phyloP scores from a whole-genome alignment of 2,888 invertebrate genomes.

The Drosophila siamana region DNA sequence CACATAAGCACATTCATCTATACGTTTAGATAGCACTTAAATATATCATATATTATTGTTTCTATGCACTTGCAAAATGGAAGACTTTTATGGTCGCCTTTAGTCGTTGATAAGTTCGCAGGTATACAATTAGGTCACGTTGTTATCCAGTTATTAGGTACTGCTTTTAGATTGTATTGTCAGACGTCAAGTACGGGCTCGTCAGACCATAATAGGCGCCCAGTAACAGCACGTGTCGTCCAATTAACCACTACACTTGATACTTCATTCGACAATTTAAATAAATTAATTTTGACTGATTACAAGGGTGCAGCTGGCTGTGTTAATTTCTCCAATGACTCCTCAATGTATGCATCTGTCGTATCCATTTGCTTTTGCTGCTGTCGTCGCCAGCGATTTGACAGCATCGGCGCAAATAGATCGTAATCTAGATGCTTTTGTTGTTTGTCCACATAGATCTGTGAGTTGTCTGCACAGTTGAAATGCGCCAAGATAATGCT shows the following conservation, averaged over 20 bases:
- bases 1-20: background rate
- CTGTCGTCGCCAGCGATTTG: conserved; percentile 84
- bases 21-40: background rate
- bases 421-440: conserved; percentile 86
- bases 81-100: conserved; percentile 58
- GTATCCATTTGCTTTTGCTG: conserved; percentile 68
- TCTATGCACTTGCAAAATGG: conserved; percentile 58
- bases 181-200: background rate
- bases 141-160: conserved; percentile 67
- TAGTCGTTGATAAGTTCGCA: conserved; percentile 49
- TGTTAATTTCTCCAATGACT: conserved; percentile 70
- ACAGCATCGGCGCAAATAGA: conserved; percentile 87
- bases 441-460: conserved; percentile 77
- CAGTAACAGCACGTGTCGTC: conserved; percentile 3
- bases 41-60: conserved; percentile 14
- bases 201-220: conserved; percentile 6
- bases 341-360: conserved; percentile 37
- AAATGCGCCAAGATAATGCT: conserved; percentile 85
- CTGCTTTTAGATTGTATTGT: conserved; percentile 26
- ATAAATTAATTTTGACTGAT: conserved; percentile 37
- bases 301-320: conserved; percentile 21
- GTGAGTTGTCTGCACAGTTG: conserved; percentile 79
- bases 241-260: conserved; percentile 11
- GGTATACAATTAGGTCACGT: conserved; percentile 77
- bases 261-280: conserved; percentile 29